A percentile compares a stretch with the other conserved stretches of the same genome.
phyloP scores from a whole-genome alignment of 2,797 vertebrate species.

The Rhinella marina region DNA sequence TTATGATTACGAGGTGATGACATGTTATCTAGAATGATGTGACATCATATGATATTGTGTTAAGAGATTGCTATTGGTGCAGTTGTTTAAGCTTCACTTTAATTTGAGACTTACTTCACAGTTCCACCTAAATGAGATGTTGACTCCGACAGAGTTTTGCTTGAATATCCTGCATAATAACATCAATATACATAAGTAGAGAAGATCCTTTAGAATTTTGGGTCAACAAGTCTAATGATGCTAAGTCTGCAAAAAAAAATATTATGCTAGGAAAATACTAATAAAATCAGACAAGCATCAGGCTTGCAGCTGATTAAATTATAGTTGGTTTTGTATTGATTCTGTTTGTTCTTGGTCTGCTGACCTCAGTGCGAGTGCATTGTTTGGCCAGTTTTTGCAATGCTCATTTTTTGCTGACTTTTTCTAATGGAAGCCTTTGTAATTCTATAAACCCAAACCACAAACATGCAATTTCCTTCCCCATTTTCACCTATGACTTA shows the following conservation, averaged over 20 bases:
- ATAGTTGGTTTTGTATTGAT: conserved; percentile 56
- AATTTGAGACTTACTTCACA: neutral
- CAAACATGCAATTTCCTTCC: conserved; percentile 58
- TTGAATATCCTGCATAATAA: neutral
- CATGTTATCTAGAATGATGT: neutral
- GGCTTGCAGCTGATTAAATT: conserved; percentile 51
- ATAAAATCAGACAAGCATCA: conserved; percentile 54
- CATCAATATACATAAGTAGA: neutral
- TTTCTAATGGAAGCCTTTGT: conserved; percentile 50
- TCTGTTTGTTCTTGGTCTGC: conserved; percentile 52
- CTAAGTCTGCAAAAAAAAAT: neutral
- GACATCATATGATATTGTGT: neutral
- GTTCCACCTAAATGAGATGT: neutral
- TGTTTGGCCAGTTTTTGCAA: conserved; percentile 46
- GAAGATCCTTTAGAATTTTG: neutral
- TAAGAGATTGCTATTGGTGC: neutral
- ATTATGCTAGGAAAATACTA: conserved; percentile 54
- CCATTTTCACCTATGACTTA: conserved; percentile 50
- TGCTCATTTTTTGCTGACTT: conserved; percentile 56
- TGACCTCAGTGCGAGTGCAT: conserved; percentile 39
- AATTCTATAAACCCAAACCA: conserved; percentile 53
- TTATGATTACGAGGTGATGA: neutral
- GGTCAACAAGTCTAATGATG: conserved; percentile 7
- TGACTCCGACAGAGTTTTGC: neutral
- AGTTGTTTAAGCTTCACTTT: neutral